phyloP scores from a whole-genome alignment of 1,140 invertebrate species.

The Penaeus japonicus region DNA sequence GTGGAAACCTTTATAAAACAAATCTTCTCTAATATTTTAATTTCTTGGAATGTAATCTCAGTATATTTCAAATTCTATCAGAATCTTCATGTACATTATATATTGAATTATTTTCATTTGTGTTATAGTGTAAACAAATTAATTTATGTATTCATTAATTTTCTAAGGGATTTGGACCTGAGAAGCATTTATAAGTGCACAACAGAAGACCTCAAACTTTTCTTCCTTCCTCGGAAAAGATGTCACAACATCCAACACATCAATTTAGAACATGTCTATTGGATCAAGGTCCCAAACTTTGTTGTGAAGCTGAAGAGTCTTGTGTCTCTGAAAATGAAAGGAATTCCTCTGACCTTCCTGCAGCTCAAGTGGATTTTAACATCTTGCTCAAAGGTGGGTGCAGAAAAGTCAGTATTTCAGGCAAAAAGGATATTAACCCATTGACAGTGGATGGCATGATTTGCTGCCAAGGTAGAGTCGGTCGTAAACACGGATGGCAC shows the following conservation, averaged over 20 bases:
- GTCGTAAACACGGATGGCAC: too few relatives aligned
- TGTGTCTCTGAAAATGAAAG: background rate
- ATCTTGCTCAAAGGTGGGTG: slow-evolving; percentile 3
- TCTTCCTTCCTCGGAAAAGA: background rate
- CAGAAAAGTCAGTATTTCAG: too few relatives aligned
- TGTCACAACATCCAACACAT: background rate
- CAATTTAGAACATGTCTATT: slow-evolving; percentile 16
- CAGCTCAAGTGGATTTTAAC: slow-evolving; percentile 16
- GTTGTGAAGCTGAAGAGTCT: slow-evolving; percentile 8
- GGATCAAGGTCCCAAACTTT: slow-evolving; percentile 9
- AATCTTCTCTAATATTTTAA: too few relatives aligned
- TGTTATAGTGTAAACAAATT: too few relatives aligned
- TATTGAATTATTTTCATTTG: too few relatives aligned
- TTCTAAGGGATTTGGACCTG: background rate
- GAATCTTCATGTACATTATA: too few relatives aligned
- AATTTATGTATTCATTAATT: background rate
- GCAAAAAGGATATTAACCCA: too few relatives aligned
- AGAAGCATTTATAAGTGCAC: background rate
- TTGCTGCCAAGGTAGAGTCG: too few relatives aligned
- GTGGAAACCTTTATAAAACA: too few relatives aligned
- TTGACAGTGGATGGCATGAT: too few relatives aligned
- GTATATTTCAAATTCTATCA: too few relatives aligned
- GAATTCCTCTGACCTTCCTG: background rate
- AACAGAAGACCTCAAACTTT: slow-evolving; percentile 4
- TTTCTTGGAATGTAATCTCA: too few relatives aligned